Conservation (phyloP, 2,888 invertebrate genomes). For the Temnothorax rugatulus region DNA sequence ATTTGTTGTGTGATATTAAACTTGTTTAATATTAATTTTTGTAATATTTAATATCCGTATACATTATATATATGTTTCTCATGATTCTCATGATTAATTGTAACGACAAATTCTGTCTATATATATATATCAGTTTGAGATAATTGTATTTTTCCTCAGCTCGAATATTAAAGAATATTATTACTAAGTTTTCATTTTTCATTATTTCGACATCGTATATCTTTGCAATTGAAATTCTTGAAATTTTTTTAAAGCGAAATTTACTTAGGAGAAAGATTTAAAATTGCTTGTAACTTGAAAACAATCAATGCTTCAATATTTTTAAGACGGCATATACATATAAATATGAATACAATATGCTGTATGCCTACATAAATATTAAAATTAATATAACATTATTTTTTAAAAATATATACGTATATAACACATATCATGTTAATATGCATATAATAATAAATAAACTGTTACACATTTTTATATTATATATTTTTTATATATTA, state of each 20-base stretch:
- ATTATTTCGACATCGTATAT: background rate
- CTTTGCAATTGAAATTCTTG: background rate
- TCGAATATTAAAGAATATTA: background rate
- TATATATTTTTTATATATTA: background rate
- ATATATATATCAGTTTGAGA: background rate
- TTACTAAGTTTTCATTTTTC: background rate
- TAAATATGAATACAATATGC: too few species aligned
- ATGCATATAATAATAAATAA: too few species aligned
- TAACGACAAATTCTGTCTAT: background rate
- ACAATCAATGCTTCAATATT: background rate
- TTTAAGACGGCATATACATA: background rate
- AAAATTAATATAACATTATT: conserved; percentile 1
- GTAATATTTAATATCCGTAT: background rate
- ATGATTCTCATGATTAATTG: background rate
- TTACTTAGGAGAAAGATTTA: background rate
- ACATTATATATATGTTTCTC: background rate
- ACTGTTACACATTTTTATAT: background rate
- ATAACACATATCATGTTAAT: background rate
- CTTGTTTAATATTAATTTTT: background rate
- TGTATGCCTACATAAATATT: background rate
- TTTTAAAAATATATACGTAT: background rate
- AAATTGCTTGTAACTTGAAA: background rate
- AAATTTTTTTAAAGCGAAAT: background rate
- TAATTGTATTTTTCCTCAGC: background rate
- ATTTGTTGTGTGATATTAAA: background rate